phyloP scores from a whole-genome alignment of 1,140 invertebrate species.

The Tribolium castaneum region DNA sequence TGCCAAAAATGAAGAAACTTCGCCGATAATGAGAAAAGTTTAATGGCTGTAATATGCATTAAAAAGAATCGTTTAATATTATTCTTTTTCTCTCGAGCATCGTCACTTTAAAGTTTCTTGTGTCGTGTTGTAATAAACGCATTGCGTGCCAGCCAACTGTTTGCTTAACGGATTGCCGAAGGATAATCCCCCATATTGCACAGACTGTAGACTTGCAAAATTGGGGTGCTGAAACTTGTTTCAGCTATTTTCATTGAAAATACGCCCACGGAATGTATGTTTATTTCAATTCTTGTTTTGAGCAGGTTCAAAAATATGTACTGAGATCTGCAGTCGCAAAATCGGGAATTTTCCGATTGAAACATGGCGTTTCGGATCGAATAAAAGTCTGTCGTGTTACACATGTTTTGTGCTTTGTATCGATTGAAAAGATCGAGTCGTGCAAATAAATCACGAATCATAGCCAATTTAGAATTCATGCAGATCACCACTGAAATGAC shows the following conservation, averaged over 20 bases:
- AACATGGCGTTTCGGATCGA: background rate
- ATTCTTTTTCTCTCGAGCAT: constrained; percentile 2
- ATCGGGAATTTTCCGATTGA: too few relatives aligned
- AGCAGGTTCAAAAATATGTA: background rate
- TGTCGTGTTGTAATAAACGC: constrained; percentile 32
- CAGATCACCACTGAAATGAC: constrained; percentile 21
- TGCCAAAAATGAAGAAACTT: constrained; percentile 34
- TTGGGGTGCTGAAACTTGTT: constrained; percentile 12
- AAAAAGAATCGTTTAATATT: constrained; percentile 21
- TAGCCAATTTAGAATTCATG: constrained; percentile 29
- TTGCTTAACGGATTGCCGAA: constrained; percentile 36
- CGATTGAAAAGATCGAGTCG: background rate
- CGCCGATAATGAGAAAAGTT: constrained; percentile 26
- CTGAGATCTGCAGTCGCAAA: background rate
- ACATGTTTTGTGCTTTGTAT: background rate
- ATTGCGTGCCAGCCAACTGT: constrained; percentile 30
- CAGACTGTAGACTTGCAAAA: constrained; percentile 28
- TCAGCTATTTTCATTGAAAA: constrained; percentile 5
- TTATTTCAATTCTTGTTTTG: background rate
- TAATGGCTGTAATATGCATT: constrained; percentile 13
- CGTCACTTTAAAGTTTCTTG: constrained; percentile 18
- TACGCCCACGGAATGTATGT: background rate
- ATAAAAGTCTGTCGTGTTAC: background rate
- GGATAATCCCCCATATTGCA: constrained; percentile 38
- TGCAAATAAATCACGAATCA: constrained; percentile 34